Conservation (phyloP, 2,888 invertebrate species). For the Mimachlamys varia region DNA sequence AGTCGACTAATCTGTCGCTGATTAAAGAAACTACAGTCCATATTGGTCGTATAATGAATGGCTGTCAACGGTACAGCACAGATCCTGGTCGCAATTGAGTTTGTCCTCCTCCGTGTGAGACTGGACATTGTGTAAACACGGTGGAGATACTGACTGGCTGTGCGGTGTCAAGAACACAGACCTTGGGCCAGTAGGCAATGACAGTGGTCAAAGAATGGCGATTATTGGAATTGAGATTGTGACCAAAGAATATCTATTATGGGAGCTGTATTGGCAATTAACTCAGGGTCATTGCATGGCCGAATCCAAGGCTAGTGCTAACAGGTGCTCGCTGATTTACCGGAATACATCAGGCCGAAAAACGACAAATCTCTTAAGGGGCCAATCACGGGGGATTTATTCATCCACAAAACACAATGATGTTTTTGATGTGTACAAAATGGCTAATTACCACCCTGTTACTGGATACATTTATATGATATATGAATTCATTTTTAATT, state of each 20-base stretch:
- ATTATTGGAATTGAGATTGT: constrained; percentile 20
- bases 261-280: constrained; percentile 17
- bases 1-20: neutral
- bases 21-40: constrained; percentile 3
- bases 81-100: neutral
- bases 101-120: neutral
- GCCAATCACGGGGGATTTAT: neutral
- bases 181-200: constrained; percentile 33
- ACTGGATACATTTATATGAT: neutral
- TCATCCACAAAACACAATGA: neutral
- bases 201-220: constrained; percentile 28
- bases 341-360: constrained; percentile 24
- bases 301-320: constrained; percentile 20
- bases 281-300: constrained; percentile 28
- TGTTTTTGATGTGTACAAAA: neutral
- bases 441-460: neutral
- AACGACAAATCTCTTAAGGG: constrained; percentile 33
- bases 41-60: neutral
- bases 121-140: neutral
- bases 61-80: neutral
- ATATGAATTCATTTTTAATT: too few species aligned
- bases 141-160: neutral
- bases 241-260: constrained; percentile 36
- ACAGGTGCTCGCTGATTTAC: constrained; percentile 9
- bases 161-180: neutral